Percentiles rank a stretch among this genome's conserved stretches.
These are phyloP conservation scores for Aspidiotus rigidus DNA, from an alignment of 2,888 invertebrate species.

Conservation along the genomic window DNA sequence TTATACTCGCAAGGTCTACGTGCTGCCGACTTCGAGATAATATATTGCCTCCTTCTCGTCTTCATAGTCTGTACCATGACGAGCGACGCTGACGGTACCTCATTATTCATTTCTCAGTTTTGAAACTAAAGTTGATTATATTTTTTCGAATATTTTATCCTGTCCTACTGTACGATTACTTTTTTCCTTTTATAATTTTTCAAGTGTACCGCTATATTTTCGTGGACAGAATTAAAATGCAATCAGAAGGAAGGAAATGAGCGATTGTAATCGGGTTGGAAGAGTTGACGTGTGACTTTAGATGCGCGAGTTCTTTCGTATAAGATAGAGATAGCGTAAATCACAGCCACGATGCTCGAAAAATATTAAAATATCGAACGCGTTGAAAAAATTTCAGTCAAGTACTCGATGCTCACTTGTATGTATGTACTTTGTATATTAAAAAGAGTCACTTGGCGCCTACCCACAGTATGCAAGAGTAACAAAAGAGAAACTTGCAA, in stretches of 20 bases:
- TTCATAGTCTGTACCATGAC: conserved; percentile 12
- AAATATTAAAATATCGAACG: no score
- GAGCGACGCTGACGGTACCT: conserved; percentile 18
- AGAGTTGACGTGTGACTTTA: no score
- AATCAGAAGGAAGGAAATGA: conserved; percentile 17
- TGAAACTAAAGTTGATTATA: background rate
- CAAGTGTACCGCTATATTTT: conserved; percentile 23
- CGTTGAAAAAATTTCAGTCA: no score
- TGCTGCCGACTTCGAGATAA: conserved; percentile 22
- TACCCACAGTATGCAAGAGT: no score
- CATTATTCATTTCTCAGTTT: conserved; percentile 23
- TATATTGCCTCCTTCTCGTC: background rate
- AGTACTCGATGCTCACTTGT: no score
- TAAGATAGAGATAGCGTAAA: no score
- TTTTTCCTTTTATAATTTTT: conserved; percentile 23
- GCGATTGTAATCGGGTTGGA: conserved; percentile 15
- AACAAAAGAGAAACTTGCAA: no score
- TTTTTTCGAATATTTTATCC: background rate
- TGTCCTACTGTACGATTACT: background rate
- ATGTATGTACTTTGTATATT: no score
- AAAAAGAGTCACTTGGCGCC: no score
- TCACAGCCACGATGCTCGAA: no score
- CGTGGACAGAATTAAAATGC: conserved; percentile 18
- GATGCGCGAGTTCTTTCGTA: no score
- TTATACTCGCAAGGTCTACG: conserved; percentile 14